Evolutionary conservation across 2,888 invertebrate genomes (phyloP).

Genomic region (Pristionchus exspectatus): DNA sequence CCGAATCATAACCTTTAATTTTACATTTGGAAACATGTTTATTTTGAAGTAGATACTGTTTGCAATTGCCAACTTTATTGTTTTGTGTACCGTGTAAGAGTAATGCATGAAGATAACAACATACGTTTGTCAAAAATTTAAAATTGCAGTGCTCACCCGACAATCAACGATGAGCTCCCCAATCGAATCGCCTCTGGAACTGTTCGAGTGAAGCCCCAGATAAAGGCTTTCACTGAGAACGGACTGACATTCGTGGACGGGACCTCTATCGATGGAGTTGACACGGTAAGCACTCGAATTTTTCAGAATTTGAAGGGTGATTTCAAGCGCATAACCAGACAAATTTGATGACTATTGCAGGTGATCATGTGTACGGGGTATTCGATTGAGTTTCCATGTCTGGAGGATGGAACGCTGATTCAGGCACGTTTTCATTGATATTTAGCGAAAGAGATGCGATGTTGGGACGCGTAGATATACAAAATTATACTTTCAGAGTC

Average conservation of each 20-base stretch:
- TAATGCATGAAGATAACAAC: too few species aligned
- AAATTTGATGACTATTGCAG: background rate
- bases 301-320: background rate
- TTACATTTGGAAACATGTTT: background rate
- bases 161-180: conserved; percentile 81
- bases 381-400: conserved; percentile 79
- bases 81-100: background rate
- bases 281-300: conserved; percentile 60
- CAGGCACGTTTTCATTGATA: conserved; percentile 57
- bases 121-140: background rate
- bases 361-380: conserved; percentile 80
- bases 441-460: background rate
- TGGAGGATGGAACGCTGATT: conserved; percentile 75
- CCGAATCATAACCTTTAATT: too few species aligned
- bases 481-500: background rate
- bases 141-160: conserved; percentile 69
- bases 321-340: too few species aligned
- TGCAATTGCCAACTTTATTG: background rate
- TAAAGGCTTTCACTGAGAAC: conserved; percentile 70
- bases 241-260: conserved; percentile 73
- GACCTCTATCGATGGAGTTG: conserved; percentile 67
- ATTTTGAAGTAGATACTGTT: background rate
- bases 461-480: background rate
- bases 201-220: conserved; percentile 67
- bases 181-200: conserved; percentile 79